Evolutionary conservation across 2,113 vertebrate species (phyloP).

Genomic region (Callithrix jacchus): DNA sequence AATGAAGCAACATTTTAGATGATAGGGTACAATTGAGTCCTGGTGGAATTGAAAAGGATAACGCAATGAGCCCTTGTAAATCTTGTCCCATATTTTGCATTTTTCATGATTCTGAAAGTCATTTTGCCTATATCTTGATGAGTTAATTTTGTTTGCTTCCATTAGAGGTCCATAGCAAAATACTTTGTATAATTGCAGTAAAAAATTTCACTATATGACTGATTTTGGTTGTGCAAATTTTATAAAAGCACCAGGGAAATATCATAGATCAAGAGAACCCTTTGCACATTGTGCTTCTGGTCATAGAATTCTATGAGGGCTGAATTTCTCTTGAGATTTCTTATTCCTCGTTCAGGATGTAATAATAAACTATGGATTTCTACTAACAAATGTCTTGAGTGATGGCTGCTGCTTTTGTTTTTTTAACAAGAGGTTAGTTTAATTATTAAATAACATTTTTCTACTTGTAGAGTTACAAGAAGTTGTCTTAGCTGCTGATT

Average conservation of each 20-base stretch:
- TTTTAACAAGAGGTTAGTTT: slow-evolving; percentile 17
- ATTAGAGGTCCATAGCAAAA: background rate
- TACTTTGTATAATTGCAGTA: background rate
- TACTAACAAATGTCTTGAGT: background rate
- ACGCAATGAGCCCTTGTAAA: background rate
- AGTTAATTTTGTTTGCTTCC: background rate
- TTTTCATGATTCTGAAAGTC: slow-evolving; percentile 24
- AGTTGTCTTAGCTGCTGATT: background rate
- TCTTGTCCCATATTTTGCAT: background rate
- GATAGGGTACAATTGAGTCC: background rate
- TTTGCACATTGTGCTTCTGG: background rate
- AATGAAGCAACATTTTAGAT: background rate
- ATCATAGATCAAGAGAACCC: background rate
- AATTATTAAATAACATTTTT: background rate
- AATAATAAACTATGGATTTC: background rate
- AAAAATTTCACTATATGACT: background rate
- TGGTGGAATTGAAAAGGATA: background rate
- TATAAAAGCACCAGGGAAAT: background rate
- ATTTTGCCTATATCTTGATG: background rate
- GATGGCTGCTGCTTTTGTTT: background rate
- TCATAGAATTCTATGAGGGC: background rate
- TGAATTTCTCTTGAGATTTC: background rate
- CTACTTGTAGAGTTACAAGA: slow-evolving; percentile 36
- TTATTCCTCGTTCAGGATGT: background rate
- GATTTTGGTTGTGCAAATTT: slow-evolving; percentile 5